Percentiles rank a stretch among this genome's conserved stretches.
phyloP scores from a whole-genome alignment of 2,888 invertebrate genomes.

The Drosophila prostipennis region DNA sequence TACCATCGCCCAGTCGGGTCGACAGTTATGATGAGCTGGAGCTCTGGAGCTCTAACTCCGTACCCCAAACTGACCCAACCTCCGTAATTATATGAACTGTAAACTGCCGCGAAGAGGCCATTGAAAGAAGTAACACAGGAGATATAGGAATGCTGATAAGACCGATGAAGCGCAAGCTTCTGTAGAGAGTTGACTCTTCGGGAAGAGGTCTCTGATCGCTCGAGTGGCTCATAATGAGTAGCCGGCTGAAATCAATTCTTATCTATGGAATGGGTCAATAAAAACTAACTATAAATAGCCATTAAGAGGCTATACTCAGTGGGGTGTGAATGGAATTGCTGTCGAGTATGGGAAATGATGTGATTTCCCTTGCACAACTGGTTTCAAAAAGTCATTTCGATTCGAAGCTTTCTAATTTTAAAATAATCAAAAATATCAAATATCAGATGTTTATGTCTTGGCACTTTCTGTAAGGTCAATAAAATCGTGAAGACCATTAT shows the following conservation, averaged over 20 bases:
- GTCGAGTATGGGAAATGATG: conserved; percentile 13
- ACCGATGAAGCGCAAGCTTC: conserved; percentile 27
- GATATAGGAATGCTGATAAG: conserved; percentile 18
- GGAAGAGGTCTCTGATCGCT: conserved; percentile 24
- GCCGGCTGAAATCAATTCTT: conserved; percentile 39
- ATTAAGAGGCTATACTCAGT: conserved; percentile 21
- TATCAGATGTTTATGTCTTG: background rate
- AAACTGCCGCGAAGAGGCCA: conserved; percentile 8
- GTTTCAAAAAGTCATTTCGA: conserved; percentile 8
- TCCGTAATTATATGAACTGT: conserved; percentile 21
- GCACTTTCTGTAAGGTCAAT: no score
- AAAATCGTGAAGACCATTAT: no score
- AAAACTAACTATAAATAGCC: conserved; percentile 37
- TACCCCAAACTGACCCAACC: conserved; percentile 10
- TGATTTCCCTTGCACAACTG: conserved; percentile 18
- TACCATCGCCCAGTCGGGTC: conserved; percentile 18
- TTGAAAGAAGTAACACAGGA: conserved; percentile 1
- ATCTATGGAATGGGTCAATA: conserved; percentile 37
- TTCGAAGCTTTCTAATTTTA: conserved; percentile 18
- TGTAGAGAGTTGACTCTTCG: conserved; percentile 42
- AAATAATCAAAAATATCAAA: background rate
- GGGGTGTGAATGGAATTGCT: conserved; percentile 41
- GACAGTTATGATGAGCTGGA: conserved; percentile 31
- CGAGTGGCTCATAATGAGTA: conserved; percentile 30
- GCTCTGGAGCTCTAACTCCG: background rate